Conservation (phyloP, 2,888 invertebrate species). For the Schrankia costaestrigalis region DNA sequence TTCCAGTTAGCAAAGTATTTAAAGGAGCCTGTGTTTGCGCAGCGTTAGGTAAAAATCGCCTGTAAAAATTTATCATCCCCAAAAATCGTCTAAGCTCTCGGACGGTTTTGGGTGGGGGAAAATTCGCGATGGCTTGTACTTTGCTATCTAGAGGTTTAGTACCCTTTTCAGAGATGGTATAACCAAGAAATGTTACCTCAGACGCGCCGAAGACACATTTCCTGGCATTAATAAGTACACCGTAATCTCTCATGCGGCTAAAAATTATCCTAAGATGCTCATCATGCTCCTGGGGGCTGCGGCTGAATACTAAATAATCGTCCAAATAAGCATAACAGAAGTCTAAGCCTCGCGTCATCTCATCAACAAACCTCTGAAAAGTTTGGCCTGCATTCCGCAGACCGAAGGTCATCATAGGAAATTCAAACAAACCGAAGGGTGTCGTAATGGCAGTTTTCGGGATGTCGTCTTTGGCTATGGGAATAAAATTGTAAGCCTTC, state of each 20-base stretch:
- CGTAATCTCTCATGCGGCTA: conserved; percentile 1
- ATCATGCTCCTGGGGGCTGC: background rate
- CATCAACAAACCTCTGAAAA: conserved; percentile 2
- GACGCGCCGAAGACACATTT: conserved; percentile 4
- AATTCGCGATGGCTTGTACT: conserved; percentile 1
- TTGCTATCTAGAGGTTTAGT: conserved; percentile 1
- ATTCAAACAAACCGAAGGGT: conserved; percentile 12
- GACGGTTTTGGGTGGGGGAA: conserved; percentile 2
- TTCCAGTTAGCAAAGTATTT: background rate
- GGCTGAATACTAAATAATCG: background rate
- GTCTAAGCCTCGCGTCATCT: background rate
- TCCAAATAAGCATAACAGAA: background rate
- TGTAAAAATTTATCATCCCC: conserved; percentile 7
- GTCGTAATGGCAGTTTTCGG: conserved; percentile 42
- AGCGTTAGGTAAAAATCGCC: background rate
- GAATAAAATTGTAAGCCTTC: background rate
- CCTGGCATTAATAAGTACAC: conserved; percentile 1
- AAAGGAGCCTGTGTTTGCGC: background rate
- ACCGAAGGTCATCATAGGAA: background rate
- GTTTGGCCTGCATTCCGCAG: conserved; percentile 4
- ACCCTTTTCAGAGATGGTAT: conserved; percentile 1
- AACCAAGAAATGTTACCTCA: conserved; percentile 5
- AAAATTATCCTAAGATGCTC: conserved; percentile 2
- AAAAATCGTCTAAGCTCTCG: conserved; percentile 2
- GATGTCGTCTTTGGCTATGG: conserved; percentile 1